Evolutionary conservation across 23 tunicate genomes (phyloP).

Genomic region (Corella eumyota): DNA sequence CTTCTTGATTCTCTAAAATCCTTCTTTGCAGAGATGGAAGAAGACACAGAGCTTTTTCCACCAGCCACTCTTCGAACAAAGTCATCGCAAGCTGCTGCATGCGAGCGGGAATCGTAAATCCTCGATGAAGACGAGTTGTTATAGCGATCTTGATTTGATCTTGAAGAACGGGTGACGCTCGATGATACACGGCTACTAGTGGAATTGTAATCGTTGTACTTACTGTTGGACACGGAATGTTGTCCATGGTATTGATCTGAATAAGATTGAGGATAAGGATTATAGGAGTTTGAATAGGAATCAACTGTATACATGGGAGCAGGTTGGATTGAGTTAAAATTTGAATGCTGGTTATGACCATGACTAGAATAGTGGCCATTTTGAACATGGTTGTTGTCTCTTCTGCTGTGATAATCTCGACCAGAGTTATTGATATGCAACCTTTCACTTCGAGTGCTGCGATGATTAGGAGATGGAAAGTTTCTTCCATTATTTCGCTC

Average conservation of each 20-base stretch:
- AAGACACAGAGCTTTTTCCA: conserved; percentile 36
- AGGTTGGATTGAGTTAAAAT: neutral
- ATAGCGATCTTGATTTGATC: conserved; percentile 6
- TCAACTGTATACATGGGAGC: conserved; percentile 3
- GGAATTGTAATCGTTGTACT: conserved; percentile 7
- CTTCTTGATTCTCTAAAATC: neutral
- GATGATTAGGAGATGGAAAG: neutral
- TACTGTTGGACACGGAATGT: conserved; percentile 31
- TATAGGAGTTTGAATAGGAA: neutral
- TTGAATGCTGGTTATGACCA: neutral
- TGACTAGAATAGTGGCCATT: conserved; percentile 16
- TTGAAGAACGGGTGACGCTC: conserved; percentile 5
- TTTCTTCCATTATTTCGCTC: conserved; percentile 1
- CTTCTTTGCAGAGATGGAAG: conserved; percentile 1
- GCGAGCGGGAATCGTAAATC: conserved; percentile 71
- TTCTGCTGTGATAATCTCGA: too few species aligned
- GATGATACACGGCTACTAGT: conserved; percentile 26
- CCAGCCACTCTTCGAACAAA: conserved; percentile 83
- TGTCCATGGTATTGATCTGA: conserved; percentile 13
- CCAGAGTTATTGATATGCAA: neutral
- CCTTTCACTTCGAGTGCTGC: conserved; percentile 20
- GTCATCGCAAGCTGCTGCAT: conserved; percentile 95
- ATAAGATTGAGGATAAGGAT: conserved; percentile 8
- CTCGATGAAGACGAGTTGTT: conserved; percentile 17
- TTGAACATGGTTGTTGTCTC: neutral